A percentile compares a stretch with the other conserved stretches of the same genome.
These are phyloP conservation scores for Acanthoscelides obtectus DNA, from an alignment of 2,888 invertebrate species.

Conservation along the genomic window DNA sequence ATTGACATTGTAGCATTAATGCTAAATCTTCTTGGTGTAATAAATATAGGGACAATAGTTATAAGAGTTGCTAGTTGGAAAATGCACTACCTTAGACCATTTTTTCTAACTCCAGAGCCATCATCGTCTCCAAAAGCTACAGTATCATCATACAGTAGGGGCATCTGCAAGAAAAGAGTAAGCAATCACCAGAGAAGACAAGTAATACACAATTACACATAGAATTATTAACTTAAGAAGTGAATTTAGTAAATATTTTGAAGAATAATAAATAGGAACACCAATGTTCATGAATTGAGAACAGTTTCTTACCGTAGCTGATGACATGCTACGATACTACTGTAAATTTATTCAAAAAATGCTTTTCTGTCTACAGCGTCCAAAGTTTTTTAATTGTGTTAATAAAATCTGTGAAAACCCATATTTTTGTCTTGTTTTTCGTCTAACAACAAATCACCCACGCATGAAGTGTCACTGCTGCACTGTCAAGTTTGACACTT, in stretches of 20 bases:
- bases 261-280: no score
- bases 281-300: background rate
- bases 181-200: background rate
- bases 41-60: no score
- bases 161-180: slow-evolving; percentile 60
- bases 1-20: no score
- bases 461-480: no score
- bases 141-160: slow-evolving; percentile 81
- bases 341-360: background rate
- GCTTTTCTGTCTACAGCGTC: background rate
- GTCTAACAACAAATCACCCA: no score
- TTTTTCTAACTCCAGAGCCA: slow-evolving; percentile 21
- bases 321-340: background rate
- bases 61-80: no score
- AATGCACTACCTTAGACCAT: slow-evolving; percentile 24
- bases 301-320: background rate
- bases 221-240: background rate
- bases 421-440: no score
- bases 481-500: no score
- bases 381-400: background rate
- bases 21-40: no score
- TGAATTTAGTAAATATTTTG: background rate
- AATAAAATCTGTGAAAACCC: background rate
- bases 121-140: slow-evolving; percentile 78
- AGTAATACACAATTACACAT: background rate